Evolutionary conservation across 1,140 invertebrate species (phyloP).

Genomic region (Nasonia giraulti): DNA sequence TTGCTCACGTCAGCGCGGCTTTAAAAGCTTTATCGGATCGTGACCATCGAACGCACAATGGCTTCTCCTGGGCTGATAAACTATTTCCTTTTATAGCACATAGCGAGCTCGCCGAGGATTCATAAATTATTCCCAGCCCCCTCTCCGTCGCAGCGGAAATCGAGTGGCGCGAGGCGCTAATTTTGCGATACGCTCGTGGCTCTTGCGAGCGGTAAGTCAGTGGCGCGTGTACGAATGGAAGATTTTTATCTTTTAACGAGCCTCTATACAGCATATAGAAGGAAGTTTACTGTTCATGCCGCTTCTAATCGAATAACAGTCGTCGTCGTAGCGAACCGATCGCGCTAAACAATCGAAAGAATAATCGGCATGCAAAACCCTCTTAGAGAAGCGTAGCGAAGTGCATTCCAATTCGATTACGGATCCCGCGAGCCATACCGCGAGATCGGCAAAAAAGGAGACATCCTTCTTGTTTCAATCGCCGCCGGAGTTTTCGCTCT

Average conservation of each 20-base stretch:
- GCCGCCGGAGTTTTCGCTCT: constrained; percentile 1
- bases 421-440: no score
- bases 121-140: constrained; percentile 44
- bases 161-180: not conserved
- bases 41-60: not conserved
- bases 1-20: not conserved
- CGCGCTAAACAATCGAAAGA: not conserved
- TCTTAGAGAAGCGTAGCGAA: not conserved
- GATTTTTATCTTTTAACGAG: not conserved
- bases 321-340: no score
- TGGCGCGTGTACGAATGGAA: not conserved
- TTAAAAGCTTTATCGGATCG: constrained; percentile 24
- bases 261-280: not conserved
- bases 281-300: not conserved
- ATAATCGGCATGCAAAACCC: not conserved
- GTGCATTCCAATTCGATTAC: constrained; percentile 24
- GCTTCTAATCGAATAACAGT: no score
- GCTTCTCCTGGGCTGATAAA: not conserved
- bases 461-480: constrained; percentile 30
- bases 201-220: not conserved
- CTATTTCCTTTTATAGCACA: constrained; percentile 6
- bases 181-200: not conserved
- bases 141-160: constrained; percentile 14
- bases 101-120: not conserved
- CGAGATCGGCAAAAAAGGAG: not conserved